Conservation (phyloP, 2,888 invertebrate genomes). For the Agrenia bidenticulata region DNA sequence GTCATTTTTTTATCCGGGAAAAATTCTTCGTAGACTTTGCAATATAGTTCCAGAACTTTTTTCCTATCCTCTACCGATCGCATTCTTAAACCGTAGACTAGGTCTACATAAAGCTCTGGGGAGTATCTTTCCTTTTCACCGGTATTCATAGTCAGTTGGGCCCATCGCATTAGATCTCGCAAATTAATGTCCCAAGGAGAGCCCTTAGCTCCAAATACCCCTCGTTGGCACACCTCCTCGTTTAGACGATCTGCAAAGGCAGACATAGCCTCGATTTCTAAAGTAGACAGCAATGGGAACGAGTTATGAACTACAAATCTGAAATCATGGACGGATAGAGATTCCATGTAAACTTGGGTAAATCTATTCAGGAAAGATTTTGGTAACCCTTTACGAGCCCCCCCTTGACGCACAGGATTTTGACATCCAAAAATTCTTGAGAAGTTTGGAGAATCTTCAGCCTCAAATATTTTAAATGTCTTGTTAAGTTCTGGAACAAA, state of each 20-base stretch:
- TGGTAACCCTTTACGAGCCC: conserved; percentile 91
- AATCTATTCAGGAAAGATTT: conserved; percentile 96
- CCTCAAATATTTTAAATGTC: conserved; percentile 69
- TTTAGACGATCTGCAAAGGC: conserved; percentile 72
- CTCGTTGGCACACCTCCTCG: conserved; percentile 65
- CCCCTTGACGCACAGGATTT: conserved; percentile 94
- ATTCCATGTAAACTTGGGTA: conserved; percentile 72
- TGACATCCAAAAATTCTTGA: conserved; percentile 96
- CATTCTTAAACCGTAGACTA: conserved; percentile 87
- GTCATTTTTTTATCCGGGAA: not conserved
- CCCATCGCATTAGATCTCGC: conserved; percentile 92
- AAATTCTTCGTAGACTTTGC: conserved; percentile 8
- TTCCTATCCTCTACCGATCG: conserved; percentile 73
- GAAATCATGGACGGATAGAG: conserved; percentile 66
- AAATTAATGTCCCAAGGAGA: conserved; percentile 97
- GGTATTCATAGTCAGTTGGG: conserved; percentile 57
- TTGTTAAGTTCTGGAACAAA: conserved; percentile 91
- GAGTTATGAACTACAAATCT: conserved; percentile 66
- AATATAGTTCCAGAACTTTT: conserved; percentile 60
- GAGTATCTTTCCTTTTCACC: conserved; percentile 16
- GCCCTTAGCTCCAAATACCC: conserved; percentile 75
- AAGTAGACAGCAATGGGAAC: conserved; percentile 64
- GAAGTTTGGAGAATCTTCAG: conserved; percentile 59
- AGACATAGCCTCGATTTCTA: conserved; percentile 71
- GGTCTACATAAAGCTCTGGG: conserved; percentile 68